These are phyloP conservation scores for Paraescarpia echinospica DNA, from an alignment of 1,140 invertebrate species.

Conservation along the genomic window DNA sequence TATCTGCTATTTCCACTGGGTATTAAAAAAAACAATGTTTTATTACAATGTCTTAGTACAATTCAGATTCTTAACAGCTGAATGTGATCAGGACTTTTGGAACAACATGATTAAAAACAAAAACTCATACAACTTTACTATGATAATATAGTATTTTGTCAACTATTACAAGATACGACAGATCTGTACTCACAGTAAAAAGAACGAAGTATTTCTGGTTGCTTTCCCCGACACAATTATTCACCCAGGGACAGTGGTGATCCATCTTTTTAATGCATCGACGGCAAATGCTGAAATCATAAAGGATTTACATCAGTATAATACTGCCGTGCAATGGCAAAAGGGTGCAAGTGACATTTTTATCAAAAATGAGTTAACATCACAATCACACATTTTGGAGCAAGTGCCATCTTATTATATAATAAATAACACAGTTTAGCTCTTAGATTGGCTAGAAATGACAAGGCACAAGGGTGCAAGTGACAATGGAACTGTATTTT, in stretches of 20 bases:
- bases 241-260: conserved; percentile 97
- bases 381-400: no score
- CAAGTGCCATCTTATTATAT: no score
- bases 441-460: no score
- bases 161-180: background rate
- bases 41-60: background rate
- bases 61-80: background rate
- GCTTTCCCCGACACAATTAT: conserved; percentile 98
- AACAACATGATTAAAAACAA: background rate
- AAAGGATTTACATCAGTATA: background rate
- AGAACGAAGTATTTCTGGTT: conserved; percentile 99
- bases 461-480: no score
- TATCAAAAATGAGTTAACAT: no score
- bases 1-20: no score
- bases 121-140: background rate
- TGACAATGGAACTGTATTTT: no score
- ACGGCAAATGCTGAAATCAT: conserved; percentile 56
- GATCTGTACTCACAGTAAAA: conserved; percentile 82
- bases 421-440: no score
- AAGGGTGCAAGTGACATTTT: no score
- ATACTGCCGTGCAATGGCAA: no score
- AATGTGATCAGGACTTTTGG: background rate
- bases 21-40: background rate
- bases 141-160: background rate
- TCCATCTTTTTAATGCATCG: conserved; percentile 98